These are phyloP conservation scores for Pseudotriccus pelzelni DNA, from an alignment of 2,797 vertebrate species.

Conservation along the genomic window DNA sequence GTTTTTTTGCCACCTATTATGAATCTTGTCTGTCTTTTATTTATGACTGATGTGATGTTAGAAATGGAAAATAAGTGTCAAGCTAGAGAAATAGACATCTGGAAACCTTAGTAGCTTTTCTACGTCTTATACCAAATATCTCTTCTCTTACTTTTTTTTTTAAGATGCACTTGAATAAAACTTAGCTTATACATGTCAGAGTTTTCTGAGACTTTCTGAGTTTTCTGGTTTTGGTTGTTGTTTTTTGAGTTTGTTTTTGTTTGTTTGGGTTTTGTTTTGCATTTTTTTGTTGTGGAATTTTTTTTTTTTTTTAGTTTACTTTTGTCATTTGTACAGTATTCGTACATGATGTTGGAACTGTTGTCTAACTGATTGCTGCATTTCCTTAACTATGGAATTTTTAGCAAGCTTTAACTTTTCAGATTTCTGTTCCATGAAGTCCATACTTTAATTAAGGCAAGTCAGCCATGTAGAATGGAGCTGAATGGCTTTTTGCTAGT, in stretches of 20 bases:
- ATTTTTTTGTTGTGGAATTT: not conserved
- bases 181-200: not conserved
- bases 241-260: not conserved
- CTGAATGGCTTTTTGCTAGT: not conserved
- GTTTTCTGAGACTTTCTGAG: not conserved
- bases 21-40: slow-evolving; percentile 43
- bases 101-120: not conserved
- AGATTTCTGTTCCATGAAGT: not conserved
- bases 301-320: not conserved
- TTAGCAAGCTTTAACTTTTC: not conserved
- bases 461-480: not conserved
- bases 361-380: not conserved
- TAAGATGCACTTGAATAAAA: not conserved
- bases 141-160: not conserved
- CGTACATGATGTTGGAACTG: not conserved
- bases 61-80: slow-evolving; percentile 21
- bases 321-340: not conserved
- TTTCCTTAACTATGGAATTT: not conserved
- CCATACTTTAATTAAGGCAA: not conserved
- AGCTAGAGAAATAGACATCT: not conserved
- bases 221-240: accelerated
- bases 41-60: not conserved
- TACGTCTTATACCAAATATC: not conserved
- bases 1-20: slow-evolving; percentile 53
- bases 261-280: not conserved